These are phyloP conservation scores for Aldrovandia affinis DNA, from an alignment of 2,797 vertebrate species.

Conservation along the genomic window DNA sequence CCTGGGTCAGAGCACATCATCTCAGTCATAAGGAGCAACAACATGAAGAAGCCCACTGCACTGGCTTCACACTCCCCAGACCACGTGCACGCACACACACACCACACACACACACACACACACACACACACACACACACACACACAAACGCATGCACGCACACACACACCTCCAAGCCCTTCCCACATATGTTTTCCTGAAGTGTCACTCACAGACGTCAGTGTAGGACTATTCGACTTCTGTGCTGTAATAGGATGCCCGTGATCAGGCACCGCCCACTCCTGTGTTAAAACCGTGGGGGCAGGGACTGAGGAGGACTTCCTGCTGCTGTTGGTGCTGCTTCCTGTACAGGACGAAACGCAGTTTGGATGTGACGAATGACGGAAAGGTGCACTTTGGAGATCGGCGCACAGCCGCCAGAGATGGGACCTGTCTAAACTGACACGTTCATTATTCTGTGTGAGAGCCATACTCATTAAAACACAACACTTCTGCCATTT, in stretches of 20 bases:
- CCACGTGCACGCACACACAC: no score
- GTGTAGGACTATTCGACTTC: not conserved
- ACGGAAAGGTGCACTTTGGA: not conserved
- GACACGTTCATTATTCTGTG: not conserved
- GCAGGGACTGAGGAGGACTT: constrained; percentile 21
- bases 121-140: not conserved
- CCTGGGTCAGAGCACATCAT: constrained; percentile 17
- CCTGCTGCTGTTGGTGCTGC: constrained; percentile 63
- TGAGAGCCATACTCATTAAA: not conserved
- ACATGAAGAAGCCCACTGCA: not conserved
- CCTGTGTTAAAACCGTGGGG: not conserved
- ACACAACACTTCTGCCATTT: not conserved
- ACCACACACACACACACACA: not conserved
- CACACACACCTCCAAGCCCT: not conserved
- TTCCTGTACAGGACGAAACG: constrained; percentile 32
- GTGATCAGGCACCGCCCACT: not conserved
- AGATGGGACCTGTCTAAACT: not conserved
- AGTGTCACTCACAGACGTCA: not conserved
- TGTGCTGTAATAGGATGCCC: not conserved
- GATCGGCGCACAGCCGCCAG: not conserved
- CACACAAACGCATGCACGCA: no score
- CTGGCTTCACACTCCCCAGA: not conserved
- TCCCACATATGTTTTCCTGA: not conserved
- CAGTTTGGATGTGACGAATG: not conserved
- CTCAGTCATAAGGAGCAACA: constrained; percentile 6